A percentile compares a stretch with the other conserved stretches of the same genome.
Conservation (phyloP, 2,888 invertebrate genomes). For the Drosophila emarginata region DNA sequence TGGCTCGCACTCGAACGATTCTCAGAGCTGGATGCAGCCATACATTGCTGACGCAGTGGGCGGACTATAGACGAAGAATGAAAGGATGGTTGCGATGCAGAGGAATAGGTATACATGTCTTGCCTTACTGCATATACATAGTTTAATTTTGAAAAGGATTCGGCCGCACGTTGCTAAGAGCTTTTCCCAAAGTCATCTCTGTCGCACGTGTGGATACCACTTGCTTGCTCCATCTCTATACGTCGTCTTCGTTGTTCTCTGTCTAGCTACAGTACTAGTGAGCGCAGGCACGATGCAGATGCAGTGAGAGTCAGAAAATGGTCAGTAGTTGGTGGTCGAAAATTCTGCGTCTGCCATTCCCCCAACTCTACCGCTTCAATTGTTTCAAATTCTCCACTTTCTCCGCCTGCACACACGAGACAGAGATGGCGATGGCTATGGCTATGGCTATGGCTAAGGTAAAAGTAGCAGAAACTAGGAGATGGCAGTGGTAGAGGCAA, state of each 20-base stretch:
- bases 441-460: constrained; percentile 10
- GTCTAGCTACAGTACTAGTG: constrained; percentile 38
- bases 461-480: constrained; percentile 21
- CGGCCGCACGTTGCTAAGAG: constrained; percentile 72
- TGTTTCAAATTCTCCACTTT: constrained; percentile 75
- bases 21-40: constrained; percentile 42
- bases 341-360: constrained; percentile 71
- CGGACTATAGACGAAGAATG: constrained; percentile 27
- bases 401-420: constrained; percentile 35
- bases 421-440: constrained; percentile 26
- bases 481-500: constrained; percentile 29
- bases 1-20: constrained; percentile 69
- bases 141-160: constrained; percentile 78
- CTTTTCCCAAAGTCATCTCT: constrained; percentile 54
- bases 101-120: constrained; percentile 49
- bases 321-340: constrained; percentile 78
- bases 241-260: constrained; percentile 40
- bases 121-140: constrained; percentile 66
- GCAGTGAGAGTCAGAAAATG: constrained; percentile 64
- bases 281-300: constrained; percentile 55
- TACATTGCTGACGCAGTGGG: constrained; percentile 17
- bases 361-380: constrained; percentile 68
- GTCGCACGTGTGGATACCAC: constrained; percentile 25
- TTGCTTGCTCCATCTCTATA: constrained; percentile 26
- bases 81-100: not conserved